Percentiles rank a stretch among this genome's conserved stretches.
These are phyloP conservation scores for Cartodere bifasciata DNA, from an alignment of 2,888 invertebrate genomes.

Conservation along the genomic window DNA sequence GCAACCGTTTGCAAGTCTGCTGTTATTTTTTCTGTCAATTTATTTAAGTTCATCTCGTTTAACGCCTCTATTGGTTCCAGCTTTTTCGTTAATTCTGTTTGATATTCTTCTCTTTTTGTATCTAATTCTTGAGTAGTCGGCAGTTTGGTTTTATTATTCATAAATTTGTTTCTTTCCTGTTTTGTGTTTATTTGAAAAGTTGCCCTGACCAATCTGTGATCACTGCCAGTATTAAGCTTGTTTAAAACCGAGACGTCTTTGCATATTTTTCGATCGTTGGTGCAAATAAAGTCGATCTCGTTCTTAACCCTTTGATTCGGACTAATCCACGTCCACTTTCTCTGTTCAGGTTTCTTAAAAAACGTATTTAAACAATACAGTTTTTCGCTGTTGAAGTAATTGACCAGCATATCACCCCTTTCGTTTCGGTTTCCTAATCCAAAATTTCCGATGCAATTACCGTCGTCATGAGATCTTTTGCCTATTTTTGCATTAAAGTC, in stretches of 20 bases:
- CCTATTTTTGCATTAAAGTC: slow-evolving; percentile 12
- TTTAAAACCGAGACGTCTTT: slow-evolving; percentile 8
- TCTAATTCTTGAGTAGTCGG: slow-evolving; percentile 4
- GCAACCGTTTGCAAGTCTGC: background rate
- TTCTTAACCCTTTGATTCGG: slow-evolving; percentile 4
- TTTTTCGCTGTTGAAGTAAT: slow-evolving; percentile 6
- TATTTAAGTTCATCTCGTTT: slow-evolving; percentile 1
- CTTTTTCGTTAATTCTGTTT: background rate
- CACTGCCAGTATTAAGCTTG: slow-evolving; percentile 9
- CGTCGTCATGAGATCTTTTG: slow-evolving; percentile 3
- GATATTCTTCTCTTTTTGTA: slow-evolving; percentile 2
- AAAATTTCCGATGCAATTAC: slow-evolving; percentile 6
- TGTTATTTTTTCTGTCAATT: slow-evolving; percentile 3
- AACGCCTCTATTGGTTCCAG: slow-evolving; percentile 2
- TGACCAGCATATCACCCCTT: slow-evolving; percentile 8
- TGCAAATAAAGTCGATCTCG: slow-evolving; percentile 6
- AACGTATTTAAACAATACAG: slow-evolving; percentile 10
- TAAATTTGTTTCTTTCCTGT: slow-evolving; percentile 5
- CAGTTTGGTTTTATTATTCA: slow-evolving; percentile 1
- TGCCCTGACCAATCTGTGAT: slow-evolving; percentile 10
- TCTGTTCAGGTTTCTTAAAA: slow-evolving; percentile 7
- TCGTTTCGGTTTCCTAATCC: slow-evolving; percentile 7
- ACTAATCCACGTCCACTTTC: slow-evolving; percentile 9
- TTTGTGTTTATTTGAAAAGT: background rate
- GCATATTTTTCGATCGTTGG: slow-evolving; percentile 7